phyloP scores from a whole-genome alignment of 2,797 vertebrate species.

The Cryptoblepharus egeriae region DNA sequence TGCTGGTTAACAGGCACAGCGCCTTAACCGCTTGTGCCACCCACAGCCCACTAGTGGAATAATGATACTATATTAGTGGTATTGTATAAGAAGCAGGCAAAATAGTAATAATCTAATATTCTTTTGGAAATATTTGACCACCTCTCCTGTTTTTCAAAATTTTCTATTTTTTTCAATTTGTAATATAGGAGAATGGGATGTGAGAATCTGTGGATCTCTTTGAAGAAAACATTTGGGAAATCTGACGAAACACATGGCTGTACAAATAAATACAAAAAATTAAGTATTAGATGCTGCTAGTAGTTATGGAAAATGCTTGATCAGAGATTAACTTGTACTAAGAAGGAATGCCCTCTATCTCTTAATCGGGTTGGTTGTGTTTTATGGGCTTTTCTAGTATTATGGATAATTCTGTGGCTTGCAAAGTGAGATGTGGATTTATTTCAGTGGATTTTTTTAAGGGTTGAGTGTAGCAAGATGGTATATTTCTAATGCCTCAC shows the following conservation, averaged over 20 bases:
- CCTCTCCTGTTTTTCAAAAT: background rate
- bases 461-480: too few species aligned
- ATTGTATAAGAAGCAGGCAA: too few species aligned
- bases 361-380: background rate
- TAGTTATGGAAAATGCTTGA: background rate
- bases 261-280: background rate
- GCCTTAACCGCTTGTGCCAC: too few species aligned
- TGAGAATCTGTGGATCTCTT: background rate
- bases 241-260: conserved; percentile 1
- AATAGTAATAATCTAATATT: too few species aligned
- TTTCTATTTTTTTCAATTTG: background rate
- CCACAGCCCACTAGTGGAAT: too few species aligned
- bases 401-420: background rate
- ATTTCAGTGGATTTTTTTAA: background rate
- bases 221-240: background rate
- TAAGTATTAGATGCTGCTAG: background rate
- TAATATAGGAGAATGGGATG: background rate
- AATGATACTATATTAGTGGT: too few species aligned
- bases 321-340: background rate
- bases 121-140: too few species aligned
- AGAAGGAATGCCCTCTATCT: background rate
- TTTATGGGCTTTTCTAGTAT: background rate
- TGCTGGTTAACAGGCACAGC: too few species aligned
- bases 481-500: background rate
- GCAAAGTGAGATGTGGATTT: background rate